Conservation (phyloP, 2,113 vertebrate genomes). For the Tachuris rubrigastra region DNA sequence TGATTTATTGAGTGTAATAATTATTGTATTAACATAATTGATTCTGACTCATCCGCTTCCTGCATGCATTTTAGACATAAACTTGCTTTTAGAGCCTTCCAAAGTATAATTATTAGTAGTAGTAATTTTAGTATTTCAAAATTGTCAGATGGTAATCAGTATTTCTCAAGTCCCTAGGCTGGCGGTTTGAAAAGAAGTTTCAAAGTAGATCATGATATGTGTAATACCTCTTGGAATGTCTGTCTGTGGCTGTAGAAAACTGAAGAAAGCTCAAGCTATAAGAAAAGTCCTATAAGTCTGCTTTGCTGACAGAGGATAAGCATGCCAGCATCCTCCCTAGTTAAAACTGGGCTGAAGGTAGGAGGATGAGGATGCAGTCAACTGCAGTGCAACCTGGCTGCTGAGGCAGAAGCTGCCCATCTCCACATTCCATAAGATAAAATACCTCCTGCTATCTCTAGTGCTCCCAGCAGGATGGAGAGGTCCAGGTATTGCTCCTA, state of each 20-base stretch:
- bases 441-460: not conserved
- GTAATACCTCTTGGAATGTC: not conserved
- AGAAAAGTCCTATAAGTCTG: not conserved
- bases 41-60: not conserved
- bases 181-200: not conserved
- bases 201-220: not conserved
- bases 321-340: not conserved
- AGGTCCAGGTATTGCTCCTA: not conserved
- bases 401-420: not conserved
- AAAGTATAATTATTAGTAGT: not conserved
- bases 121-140: not conserved
- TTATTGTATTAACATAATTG: not conserved
- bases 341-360: not conserved
- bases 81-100: not conserved
- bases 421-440: not conserved
- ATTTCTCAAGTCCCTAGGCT: not conserved
- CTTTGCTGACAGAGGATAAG: not conserved
- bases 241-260: not conserved
- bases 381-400: not conserved
- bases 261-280: not conserved
- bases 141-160: not conserved
- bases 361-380: not conserved
- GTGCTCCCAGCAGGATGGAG: not conserved
- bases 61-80: not conserved
- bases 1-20: not conserved